Percentiles rank a stretch among this genome's conserved stretches.
Conservation (phyloP, 2,888 invertebrate species). For the Eudasyphora cyanicolor region DNA sequence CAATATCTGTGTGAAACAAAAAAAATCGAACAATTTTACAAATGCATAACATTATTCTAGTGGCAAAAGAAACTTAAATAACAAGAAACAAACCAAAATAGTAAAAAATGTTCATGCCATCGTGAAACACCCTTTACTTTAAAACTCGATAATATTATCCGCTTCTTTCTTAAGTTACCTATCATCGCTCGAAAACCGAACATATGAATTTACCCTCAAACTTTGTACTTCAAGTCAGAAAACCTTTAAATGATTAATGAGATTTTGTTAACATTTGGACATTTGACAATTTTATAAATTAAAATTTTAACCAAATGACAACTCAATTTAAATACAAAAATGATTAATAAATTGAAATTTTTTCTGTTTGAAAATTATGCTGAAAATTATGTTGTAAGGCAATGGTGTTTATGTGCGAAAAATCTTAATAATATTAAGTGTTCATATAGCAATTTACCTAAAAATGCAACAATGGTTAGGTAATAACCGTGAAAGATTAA, state of each 20-base stretch:
- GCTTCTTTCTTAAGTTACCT: neutral
- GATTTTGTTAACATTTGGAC: constrained; percentile 47
- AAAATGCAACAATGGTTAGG: too few relatives aligned
- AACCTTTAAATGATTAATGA: constrained; percentile 49
- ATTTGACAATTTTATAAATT: constrained; percentile 48
- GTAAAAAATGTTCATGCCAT: too few relatives aligned
- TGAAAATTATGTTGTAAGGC: neutral
- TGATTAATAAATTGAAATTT: constrained; percentile 10
- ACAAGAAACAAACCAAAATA: too few relatives aligned
- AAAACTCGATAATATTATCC: too few relatives aligned
- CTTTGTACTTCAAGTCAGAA: neutral
- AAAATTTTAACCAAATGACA: constrained; percentile 38
- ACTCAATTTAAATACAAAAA: constrained; percentile 58
- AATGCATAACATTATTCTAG: too few relatives aligned
- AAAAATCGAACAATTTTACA: too few relatives aligned
- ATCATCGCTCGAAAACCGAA: neutral
- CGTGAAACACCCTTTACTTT: neutral
- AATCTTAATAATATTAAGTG: too few relatives aligned
- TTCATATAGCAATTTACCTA: too few relatives aligned
- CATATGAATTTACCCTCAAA: neutral
- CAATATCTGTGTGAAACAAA: too few relatives aligned
- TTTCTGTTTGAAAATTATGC: neutral
- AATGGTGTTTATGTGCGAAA: too few relatives aligned
- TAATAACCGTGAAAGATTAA: too few relatives aligned
- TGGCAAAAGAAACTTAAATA: too few relatives aligned